Evolutionary conservation across 2,888 invertebrate genomes (phyloP), one percentile per base, ranked within the genome.

Genomic region (Ptilodon capucinus): DNA sequence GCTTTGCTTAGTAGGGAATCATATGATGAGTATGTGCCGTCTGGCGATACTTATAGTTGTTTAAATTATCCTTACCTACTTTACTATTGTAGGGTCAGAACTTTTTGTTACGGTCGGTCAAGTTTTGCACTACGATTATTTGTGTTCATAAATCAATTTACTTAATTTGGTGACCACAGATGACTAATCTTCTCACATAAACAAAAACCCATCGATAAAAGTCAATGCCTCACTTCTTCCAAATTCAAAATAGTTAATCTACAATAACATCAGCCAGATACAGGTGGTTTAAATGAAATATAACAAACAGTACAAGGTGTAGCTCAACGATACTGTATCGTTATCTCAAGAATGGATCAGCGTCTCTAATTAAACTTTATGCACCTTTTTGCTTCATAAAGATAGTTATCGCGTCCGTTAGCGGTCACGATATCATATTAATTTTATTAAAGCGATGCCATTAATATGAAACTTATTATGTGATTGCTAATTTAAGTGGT

Each of bases 311-410:
- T 53, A 49, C 61, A 55, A 55, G 57, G 52, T 55, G 53, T 51
- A 59, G 52, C 55, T 50, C 46, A 44, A 49, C 53, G 60, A 68
- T 61, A 61, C 53, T 40, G 45, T 48, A 48, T 49, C 42, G 35
- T 41, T 44, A 74, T 74, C 72, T 50, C 44, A 40, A 57, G 49
- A 63, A 53, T 60, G 59, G 49, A 76, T 74, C 74, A 65, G 32
- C 46, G 54, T 64, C 57, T 62, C 73, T 74, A 75, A 77, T 78
- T 76, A 78, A 61, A 64, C 57, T 59, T 61, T 64, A 65, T 69
- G 70, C 71, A 71, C 73, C 71, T 71, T 69, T 69, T 64, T 71
- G 68, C 58, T 52, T 54, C 43, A 42, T 51, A 40, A 51, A 44
- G 73, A 76, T 72, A 40, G 4, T 49, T 63, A 76, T 74, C 73